Percentiles rank a stretch among this genome's conserved stretches.
phyloP scores from a whole-genome alignment of 1,140 invertebrate species.

The Cylas formicarius region DNA sequence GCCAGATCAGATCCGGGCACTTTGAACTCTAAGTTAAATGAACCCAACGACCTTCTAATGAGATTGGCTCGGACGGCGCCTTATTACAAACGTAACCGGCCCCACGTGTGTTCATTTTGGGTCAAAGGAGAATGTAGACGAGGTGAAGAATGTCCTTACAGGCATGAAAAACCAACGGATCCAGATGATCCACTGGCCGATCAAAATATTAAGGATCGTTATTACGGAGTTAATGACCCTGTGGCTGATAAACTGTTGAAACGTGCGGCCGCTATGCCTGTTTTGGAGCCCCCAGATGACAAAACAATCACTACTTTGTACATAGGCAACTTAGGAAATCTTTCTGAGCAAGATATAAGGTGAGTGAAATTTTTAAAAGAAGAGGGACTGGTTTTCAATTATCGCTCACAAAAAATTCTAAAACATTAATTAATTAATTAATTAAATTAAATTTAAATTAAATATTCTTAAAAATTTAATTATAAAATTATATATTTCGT shows the following conservation, averaged over 20 bases:
- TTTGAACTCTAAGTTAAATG: constrained; percentile 63
- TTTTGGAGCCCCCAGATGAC: constrained; percentile 91
- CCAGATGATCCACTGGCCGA: constrained; percentile 98
- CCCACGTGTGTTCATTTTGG: constrained; percentile 99
- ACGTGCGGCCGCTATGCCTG: constrained; percentile 88
- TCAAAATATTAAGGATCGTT: constrained; percentile 98
- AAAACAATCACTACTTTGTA: constrained; percentile 94
- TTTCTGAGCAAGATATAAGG: constrained; percentile 86
- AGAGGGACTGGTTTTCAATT: too few relatives aligned
- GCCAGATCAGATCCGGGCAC: constrained; percentile 48
- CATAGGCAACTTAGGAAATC: constrained; percentile 86
- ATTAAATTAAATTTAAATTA: too few relatives aligned
- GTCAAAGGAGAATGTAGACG: constrained; percentile 98
- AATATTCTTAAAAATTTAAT: too few relatives aligned
- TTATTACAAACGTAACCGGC: constrained; percentile 97
- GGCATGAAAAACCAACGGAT: constrained; percentile 98
- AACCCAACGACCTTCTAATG: constrained; percentile 82
- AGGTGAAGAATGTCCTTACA: constrained; percentile 98
- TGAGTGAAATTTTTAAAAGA: too few relatives aligned
- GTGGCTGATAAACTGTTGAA: constrained; percentile 97
- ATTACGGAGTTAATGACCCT: constrained; percentile 98
- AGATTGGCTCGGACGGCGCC: constrained; percentile 94
- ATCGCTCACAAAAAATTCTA: too few relatives aligned
- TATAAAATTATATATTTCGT: too few relatives aligned
- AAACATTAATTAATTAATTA: too few relatives aligned